These are phyloP conservation scores for Pachycephala philippinensis DNA, from an alignment of 2,113 vertebrate genomes.

Conservation along the genomic window DNA sequence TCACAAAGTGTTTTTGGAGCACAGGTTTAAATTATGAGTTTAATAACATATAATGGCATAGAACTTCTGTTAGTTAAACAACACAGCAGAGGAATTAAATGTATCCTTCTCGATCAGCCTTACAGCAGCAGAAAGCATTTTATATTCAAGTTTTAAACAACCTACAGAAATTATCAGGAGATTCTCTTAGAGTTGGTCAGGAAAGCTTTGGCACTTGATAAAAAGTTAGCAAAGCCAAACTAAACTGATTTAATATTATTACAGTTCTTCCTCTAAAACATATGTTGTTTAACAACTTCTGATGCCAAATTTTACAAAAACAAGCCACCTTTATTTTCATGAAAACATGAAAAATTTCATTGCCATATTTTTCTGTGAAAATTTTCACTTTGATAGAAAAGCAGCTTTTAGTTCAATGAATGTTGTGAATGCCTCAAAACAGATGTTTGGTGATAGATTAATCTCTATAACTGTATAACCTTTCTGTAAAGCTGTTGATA, in stretches of 20 bases:
- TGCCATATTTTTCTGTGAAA: neutral
- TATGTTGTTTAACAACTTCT: neutral
- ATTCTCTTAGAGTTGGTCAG: neutral
- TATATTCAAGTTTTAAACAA: constrained; percentile 1
- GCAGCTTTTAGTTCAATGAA: neutral
- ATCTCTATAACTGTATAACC: neutral
- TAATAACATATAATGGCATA: constrained; percentile 20
- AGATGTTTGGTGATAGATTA: neutral
- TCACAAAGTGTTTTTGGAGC: constrained; percentile 7
- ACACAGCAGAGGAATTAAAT: neutral
- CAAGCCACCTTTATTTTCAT: neutral
- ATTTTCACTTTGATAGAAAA: neutral
- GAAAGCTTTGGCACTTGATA: neutral
- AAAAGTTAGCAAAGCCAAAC: neutral
- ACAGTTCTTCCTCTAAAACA: neutral
- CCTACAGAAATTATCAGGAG: neutral
- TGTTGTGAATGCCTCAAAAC: neutral
- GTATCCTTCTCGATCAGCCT: neutral
- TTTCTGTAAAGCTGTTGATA: neutral
- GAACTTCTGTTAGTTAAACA: constrained; percentile 39
- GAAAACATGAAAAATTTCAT: neutral
- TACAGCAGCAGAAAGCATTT: neutral
- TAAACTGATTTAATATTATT: neutral
- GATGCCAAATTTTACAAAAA: neutral
- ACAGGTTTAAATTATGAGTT: constrained; percentile 30